phyloP scores from a whole-genome alignment of 1,140 invertebrate species.

The Ceratina calcarata region DNA sequence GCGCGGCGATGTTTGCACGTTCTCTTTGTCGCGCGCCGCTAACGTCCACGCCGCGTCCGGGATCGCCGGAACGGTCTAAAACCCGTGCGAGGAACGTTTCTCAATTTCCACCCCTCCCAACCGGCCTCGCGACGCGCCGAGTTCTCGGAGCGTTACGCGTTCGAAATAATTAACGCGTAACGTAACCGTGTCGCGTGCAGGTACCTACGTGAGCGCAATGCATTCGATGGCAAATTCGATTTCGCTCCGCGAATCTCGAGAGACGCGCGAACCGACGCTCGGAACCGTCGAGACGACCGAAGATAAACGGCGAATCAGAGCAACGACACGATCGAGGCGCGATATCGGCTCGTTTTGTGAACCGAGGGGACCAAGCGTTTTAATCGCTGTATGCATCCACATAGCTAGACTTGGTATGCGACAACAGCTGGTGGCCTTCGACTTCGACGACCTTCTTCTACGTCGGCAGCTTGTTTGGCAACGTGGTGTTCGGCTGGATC shows the following conservation, averaged over 20 bases:
- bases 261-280: neutral
- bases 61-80: no score
- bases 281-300: neutral
- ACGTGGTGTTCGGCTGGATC: slow-evolving; percentile 86
- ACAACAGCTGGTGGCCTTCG: slow-evolving; percentile 84
- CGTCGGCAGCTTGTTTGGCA: slow-evolving; percentile 86
- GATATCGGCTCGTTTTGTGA: neutral
- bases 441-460: slow-evolving; percentile 85
- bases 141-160: slow-evolving; percentile 5
- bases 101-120: no score
- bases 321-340: no score
- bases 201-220: slow-evolving; percentile 31
- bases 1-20: neutral
- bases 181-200: slow-evolving; percentile 13
- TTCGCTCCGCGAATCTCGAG: neutral
- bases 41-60: neutral
- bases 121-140: no score
- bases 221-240: neutral
- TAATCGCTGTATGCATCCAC: slow-evolving; percentile 78
- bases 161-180: neutral
- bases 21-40: neutral
- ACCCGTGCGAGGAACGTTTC: no score
- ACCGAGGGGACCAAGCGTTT: slow-evolving; percentile 41
- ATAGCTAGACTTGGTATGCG: slow-evolving; percentile 86
- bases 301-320: neutral